Evolutionary conservation across 1,140 invertebrate genomes (phyloP).

Genomic region (Zaprionus tsacasi): DNA sequence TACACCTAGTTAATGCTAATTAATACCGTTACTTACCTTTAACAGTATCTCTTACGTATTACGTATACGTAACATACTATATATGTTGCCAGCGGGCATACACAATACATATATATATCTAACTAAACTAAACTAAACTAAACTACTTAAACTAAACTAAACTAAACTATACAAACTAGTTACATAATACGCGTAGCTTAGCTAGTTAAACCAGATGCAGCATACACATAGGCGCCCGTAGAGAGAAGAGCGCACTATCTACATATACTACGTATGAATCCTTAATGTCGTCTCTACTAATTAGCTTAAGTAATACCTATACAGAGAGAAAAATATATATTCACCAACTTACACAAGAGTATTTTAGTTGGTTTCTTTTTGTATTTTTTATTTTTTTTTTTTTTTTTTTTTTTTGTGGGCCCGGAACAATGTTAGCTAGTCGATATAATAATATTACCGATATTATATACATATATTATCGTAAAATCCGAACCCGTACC

Average conservation of each 20-base stretch:
- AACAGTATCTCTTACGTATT: conserved; percentile 40
- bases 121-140: conserved; percentile 57
- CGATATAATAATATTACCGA: conserved; percentile 1
- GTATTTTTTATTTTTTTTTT: neutral
- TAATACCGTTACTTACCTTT: conserved; percentile 13
- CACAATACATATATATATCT: conserved; percentile 25
- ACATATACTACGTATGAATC: conserved; percentile 18
- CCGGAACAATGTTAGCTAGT: conserved; percentile 29
- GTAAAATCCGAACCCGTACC: conserved; percentile 17
- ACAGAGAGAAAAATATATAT: conserved; percentile 3
- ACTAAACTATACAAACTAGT: conserved; percentile 49
- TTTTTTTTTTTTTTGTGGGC: conserved; percentile 22
- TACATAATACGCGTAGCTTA: conserved; percentile 51
- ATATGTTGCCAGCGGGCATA: neutral
- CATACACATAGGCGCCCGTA: conserved; percentile 36
- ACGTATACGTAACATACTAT: conserved; percentile 14
- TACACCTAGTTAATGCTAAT: conserved; percentile 45
- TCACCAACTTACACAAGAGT: conserved; percentile 17
- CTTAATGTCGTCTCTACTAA: conserved; percentile 39
- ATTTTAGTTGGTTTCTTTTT: conserved; percentile 19
- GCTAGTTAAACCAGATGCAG: conserved; percentile 36
- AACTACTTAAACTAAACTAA: conserved; percentile 61
- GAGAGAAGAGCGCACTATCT: conserved; percentile 12
- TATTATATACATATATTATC: neutral
- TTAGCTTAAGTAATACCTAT: conserved; percentile 42